phyloP scores from a whole-genome alignment of 2,797 vertebrate species.

The Luscinia megarhynchos region DNA sequence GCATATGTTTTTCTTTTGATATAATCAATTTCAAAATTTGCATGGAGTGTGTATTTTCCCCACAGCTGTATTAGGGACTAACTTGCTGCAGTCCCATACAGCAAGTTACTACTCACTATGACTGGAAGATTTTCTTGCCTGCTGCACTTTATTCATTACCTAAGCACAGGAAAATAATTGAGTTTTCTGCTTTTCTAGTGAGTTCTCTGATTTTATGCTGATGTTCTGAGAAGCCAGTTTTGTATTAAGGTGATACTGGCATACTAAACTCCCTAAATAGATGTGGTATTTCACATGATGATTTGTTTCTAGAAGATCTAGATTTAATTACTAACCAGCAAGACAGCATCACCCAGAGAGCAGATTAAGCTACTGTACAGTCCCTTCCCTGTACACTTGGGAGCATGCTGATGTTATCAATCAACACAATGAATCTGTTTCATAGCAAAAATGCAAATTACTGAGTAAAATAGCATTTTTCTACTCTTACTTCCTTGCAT shows the following conservation, averaged over 20 bases:
- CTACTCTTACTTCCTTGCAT: not conserved
- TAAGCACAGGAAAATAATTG: not conserved
- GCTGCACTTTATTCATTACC: not conserved
- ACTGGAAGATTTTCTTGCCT: not conserved
- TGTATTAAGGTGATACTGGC: not conserved
- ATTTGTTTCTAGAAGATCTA: not conserved
- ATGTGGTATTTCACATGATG: not conserved
- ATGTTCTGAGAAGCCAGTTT: not conserved
- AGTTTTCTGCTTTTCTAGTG: not conserved
- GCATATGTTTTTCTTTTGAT: not conserved
- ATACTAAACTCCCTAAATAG: not conserved
- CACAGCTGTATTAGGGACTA: not conserved
- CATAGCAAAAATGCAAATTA: conserved; percentile 7
- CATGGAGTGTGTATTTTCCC: not conserved
- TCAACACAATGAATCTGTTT: conserved; percentile 9
- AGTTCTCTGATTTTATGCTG: not conserved
- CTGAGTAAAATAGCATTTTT: not conserved
- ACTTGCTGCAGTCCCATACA: not conserved
- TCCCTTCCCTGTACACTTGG: not conserved
- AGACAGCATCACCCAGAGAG: not conserved
- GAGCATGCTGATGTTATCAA: not conserved
- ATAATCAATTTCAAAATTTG: not conserved
- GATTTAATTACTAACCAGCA: conserved; percentile 15
- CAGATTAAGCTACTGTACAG: not conserved
- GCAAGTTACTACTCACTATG: not conserved